phyloP scores from a whole-genome alignment of 2,113 vertebrate genomes.

The Ammodytes dubius region DNA sequence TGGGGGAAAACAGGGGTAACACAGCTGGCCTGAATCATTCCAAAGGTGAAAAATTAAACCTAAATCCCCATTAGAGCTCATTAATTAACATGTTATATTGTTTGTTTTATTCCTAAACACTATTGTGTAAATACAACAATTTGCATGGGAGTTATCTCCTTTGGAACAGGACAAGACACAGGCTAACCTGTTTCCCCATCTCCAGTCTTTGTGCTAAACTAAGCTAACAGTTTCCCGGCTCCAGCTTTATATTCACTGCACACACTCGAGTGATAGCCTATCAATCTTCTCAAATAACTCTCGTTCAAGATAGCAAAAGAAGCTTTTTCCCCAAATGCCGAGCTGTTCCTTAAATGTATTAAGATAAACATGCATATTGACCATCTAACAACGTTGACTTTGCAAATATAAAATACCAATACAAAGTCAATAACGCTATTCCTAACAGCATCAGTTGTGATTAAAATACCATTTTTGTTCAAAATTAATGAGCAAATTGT shows the following conservation, averaged over 20 bases:
- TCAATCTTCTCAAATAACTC: neutral
- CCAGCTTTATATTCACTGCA: neutral
- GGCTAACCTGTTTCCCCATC: neutral
- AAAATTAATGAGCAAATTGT: neutral
- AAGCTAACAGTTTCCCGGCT: neutral
- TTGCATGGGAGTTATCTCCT: too few relatives aligned
- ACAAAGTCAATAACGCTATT: neutral
- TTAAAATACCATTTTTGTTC: neutral
- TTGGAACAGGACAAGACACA: neutral
- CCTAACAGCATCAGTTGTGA: neutral
- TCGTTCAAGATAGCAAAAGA: neutral
- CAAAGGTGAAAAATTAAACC: too few relatives aligned
- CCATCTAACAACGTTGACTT: neutral
- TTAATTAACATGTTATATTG: too few relatives aligned
- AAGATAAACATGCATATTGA: neutral
- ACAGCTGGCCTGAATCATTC: too few relatives aligned
- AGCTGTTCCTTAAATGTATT: neutral
- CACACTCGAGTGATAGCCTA: neutral
- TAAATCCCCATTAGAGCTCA: too few relatives aligned
- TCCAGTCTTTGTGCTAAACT: neutral
- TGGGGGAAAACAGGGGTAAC: too few relatives aligned
- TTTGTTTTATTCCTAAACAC: too few relatives aligned
- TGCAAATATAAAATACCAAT: neutral
- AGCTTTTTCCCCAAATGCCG: neutral
- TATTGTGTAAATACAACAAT: too few relatives aligned